phyloP scores from a whole-genome alignment of 2,888 invertebrate genomes.

The Cryptocephalus primarius region DNA sequence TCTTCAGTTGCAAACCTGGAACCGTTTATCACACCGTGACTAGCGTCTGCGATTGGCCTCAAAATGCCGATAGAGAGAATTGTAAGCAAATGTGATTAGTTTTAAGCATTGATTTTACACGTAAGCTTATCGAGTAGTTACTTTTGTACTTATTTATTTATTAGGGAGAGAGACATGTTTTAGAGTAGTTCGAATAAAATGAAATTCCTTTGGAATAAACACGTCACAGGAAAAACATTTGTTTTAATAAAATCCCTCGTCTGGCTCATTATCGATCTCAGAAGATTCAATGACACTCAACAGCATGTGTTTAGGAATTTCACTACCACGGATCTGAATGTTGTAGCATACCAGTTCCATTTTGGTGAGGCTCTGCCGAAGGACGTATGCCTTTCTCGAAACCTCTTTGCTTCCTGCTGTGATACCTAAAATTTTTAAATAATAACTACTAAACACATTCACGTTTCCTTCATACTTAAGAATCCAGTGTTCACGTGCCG shows the following conservation, averaged over 20 bases:
- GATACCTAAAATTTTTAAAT: conserved; percentile 8
- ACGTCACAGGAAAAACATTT: not conserved
- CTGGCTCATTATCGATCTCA: conserved; percentile 25
- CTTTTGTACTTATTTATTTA: too few relatives aligned
- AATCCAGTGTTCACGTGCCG: conserved; percentile 54
- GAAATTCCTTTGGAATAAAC: too few relatives aligned
- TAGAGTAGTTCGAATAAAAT: too few relatives aligned
- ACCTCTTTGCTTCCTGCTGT: conserved; percentile 49
- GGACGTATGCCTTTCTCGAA: conserved; percentile 55
- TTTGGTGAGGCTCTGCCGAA: conserved; percentile 67
- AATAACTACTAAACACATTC: not conserved
- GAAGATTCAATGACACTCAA: conserved; percentile 39
- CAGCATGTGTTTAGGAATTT: conserved; percentile 62
- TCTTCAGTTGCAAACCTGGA: conserved; percentile 62
- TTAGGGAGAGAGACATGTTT: too few relatives aligned
- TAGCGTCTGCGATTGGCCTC: conserved; percentile 74
- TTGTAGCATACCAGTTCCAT: conserved; percentile 52
- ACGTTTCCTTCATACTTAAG: conserved; percentile 36
- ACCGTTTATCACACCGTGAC: conserved; percentile 62
- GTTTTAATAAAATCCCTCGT: conserved; percentile 26
- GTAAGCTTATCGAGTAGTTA: too few relatives aligned
- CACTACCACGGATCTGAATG: conserved; percentile 41
- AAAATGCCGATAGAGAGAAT: conserved; percentile 53
- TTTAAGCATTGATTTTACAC: not conserved
- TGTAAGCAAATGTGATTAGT: conserved; percentile 31